Conservation (phyloP, 2,113 vertebrate genomes). For the Sterrhoptilus dennistouni region DNA sequence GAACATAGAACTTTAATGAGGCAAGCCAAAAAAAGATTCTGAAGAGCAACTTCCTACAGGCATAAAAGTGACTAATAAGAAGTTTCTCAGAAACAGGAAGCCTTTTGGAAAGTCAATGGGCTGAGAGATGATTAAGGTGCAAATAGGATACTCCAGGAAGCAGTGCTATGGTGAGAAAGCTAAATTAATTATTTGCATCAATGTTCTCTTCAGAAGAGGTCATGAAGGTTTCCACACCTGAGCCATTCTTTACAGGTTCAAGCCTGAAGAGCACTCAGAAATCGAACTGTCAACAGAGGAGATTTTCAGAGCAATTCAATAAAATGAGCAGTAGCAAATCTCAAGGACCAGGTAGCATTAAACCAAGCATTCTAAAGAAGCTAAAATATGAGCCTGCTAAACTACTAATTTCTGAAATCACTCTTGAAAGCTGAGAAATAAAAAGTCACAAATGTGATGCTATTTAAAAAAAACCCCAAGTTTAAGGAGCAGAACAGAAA, state of each 20-base stretch:
- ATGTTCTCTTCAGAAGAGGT: conserved; percentile 35
- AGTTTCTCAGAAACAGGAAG: conserved; percentile 39
- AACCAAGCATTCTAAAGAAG: conserved; percentile 32
- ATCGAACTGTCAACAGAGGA: background rate
- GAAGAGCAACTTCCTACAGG: conserved; percentile 17
- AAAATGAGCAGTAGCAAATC: background rate
- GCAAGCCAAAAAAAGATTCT: background rate
- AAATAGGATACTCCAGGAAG: conserved; percentile 46
- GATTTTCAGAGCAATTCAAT: conserved; percentile 36
- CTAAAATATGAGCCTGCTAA: conserved; percentile 34
- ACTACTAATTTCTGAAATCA: conserved; percentile 48
- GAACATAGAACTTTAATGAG: conserved; percentile 21
- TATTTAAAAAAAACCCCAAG: background rate
- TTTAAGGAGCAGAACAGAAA: conserved; percentile 1
- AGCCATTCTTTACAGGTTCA: background rate
- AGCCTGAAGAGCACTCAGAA: conserved; percentile 1
- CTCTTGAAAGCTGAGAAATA: conserved; percentile 15
- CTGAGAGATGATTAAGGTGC: conserved; percentile 50
- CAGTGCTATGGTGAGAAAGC: background rate
- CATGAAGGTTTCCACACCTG: background rate
- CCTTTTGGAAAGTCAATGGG: conserved; percentile 31
- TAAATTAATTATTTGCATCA: conserved; percentile 41
- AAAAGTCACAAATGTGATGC: background rate
- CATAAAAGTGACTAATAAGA: conserved; percentile 24
- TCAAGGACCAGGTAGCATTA: conserved; percentile 44